Evolutionary conservation across 2,888 invertebrate genomes (phyloP), one percentile per base, ranked within the genome.

Genomic region (Micoletzkya japonica): DNA sequence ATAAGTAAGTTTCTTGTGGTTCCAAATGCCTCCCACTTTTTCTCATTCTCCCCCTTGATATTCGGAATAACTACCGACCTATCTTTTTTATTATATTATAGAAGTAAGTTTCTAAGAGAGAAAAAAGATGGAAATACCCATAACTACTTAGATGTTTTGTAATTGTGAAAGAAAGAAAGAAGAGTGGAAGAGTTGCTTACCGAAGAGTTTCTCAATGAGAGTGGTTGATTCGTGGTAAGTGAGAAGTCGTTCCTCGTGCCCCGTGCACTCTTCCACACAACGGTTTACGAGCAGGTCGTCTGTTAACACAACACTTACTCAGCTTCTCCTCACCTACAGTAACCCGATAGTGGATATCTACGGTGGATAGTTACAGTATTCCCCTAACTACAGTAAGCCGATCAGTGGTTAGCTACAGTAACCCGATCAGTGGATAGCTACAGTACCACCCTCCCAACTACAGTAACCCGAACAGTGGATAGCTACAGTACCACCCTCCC

Each of bases 141-240:
- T 26, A 56, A 56, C 10, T 17, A 56, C 56, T 20, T 56, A 24
- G 10, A 14, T 44, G 14, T 10, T 44, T 44, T 44, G 20, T 44
- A 44, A 44, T 44, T 44, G 10, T 14, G 20, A 56, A 17, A 28
- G 57, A 59, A n/a, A 32, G 1, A 28, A 10, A 52, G 49, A 44
- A n/a, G n/a, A n/a, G n/a, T n/a, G n/a, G n/a, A n/a, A n/a, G n/a
- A n/a, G n/a, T 17, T 26, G 30, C 32, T 50, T 64, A 64, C 70
- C 70, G 64, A 70, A 64, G 2, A 70, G 52, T 10, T 39, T 17
- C 34, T 70, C 64, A 32, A 73, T 74, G 26, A 76, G 70, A 20
- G 70, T 73, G 37, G 73, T 75, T 0, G 78, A 75, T 54, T 79
- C 77, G 6, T 72, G 74, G 74, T 73, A 79, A 14, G 67, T 57